phyloP scores from a whole-genome alignment of 2,888 invertebrate species.

The Melangyna quadrimaculata region DNA sequence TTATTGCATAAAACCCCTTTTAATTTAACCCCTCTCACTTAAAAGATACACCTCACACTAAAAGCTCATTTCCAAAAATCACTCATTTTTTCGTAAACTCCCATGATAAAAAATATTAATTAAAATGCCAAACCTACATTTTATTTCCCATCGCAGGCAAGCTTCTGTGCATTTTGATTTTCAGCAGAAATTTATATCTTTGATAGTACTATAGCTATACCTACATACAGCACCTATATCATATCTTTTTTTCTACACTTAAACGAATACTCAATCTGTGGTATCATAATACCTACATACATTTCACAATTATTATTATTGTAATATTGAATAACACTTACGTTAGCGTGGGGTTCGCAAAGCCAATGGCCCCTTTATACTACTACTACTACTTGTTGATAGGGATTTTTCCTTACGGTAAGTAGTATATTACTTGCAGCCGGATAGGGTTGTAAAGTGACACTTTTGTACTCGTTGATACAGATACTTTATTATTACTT shows the following conservation, averaged over 20 bases:
- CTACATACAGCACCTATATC: neutral
- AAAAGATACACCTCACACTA: conserved; percentile 2
- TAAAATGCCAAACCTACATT: conserved; percentile 19
- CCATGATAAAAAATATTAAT: neutral
- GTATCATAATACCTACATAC: conserved; percentile 20
- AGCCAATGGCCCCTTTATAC: conserved; percentile 42
- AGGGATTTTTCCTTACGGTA: conserved; percentile 16
- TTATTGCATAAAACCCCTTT: neutral
- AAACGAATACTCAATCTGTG: conserved; percentile 8
- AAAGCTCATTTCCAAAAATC: conserved; percentile 9
- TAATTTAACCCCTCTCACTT: neutral
- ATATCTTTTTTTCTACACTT: neutral
- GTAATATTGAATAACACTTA: conserved; percentile 62
- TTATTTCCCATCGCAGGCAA: neutral
- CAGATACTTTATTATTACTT: conserved; percentile 2
- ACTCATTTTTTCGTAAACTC: conserved; percentile 13
- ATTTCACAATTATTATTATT: conserved; percentile 22
- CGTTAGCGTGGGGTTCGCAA: conserved; percentile 42
- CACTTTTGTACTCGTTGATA: conserved; percentile 29
- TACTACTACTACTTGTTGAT: conserved; percentile 6
- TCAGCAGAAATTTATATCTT: conserved; percentile 24
- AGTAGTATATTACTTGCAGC: conserved; percentile 5
- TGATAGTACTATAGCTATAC: neutral
- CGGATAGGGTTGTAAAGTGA: conserved; percentile 52
- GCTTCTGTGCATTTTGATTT: neutral